A percentile compares a stretch with the other conserved stretches of the same genome.
Evolutionary conservation across 2,888 invertebrate species (phyloP).

Genomic region (Habrosyne pyritoides): DNA sequence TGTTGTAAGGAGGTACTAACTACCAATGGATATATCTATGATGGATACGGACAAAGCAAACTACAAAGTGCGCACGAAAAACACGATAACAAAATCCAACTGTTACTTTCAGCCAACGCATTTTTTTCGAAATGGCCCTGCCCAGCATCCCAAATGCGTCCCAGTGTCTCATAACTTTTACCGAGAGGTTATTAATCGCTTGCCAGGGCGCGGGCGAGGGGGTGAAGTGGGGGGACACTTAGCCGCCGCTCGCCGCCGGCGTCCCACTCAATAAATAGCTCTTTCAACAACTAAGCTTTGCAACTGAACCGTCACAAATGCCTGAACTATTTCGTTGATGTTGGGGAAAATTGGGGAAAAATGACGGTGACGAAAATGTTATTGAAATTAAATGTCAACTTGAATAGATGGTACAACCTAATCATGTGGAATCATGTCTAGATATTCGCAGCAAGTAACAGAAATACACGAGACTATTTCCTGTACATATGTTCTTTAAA

Average conservation of each 20-base stretch:
- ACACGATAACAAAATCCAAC: too few species aligned
- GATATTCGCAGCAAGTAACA: too few species aligned
- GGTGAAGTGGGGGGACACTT: constrained; percentile 51
- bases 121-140: background rate
- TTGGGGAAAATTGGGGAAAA: background rate
- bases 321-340: constrained; percentile 1
- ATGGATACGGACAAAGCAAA: too few species aligned
- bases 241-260: constrained; percentile 36
- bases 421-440: too few species aligned
- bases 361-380: background rate
- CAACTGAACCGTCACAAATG: constrained; percentile 6
- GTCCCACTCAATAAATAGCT: constrained; percentile 31
- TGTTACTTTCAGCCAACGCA: too few species aligned
- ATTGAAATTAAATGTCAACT: background rate
- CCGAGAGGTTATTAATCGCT: constrained; percentile 68
- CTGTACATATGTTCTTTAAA: too few species aligned
- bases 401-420: too few species aligned
- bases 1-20: too few species aligned
- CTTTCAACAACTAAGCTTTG: constrained; percentile 19
- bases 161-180: constrained; percentile 57
- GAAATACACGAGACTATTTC: too few species aligned
- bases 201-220: constrained; percentile 37
- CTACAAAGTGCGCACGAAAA: too few species aligned
- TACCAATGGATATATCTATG: too few species aligned
- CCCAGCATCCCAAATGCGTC: constrained; percentile 31